These are phyloP conservation scores for Motacilla tschutschensis DNA, from an alignment of 2,113 vertebrate species.

Conservation along the genomic window DNA sequence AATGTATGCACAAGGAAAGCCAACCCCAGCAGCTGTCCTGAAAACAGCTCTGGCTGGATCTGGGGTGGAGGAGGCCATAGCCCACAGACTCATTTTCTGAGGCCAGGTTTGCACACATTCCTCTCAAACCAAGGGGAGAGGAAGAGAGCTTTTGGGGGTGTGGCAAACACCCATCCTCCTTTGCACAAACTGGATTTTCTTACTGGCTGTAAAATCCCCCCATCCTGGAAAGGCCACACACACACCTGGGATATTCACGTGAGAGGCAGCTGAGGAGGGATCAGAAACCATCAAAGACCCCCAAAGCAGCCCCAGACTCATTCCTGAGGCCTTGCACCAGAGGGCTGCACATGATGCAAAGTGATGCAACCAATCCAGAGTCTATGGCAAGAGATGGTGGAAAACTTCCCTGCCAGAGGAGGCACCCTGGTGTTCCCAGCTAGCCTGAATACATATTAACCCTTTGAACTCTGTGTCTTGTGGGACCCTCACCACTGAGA, in stretches of 20 bases:
- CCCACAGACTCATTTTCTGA: not conserved
- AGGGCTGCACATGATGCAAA: accelerated
- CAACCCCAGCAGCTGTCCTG: not conserved
- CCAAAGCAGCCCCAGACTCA: not conserved
- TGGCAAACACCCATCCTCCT: not conserved
- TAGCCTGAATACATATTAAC: not conserved
- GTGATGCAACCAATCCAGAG: not conserved
- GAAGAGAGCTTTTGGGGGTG: not conserved
- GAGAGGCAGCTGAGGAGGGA: not conserved
- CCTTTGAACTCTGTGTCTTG: not conserved
- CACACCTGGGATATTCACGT: accelerated
- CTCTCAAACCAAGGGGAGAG: not conserved
- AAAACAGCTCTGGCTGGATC: not conserved
- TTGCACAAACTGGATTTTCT: not conserved
- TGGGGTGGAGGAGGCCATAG: accelerated
- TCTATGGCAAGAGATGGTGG: not conserved
- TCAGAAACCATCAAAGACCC: not conserved
- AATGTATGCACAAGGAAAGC: not conserved
- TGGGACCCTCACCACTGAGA: accelerated
- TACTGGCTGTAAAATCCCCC: not conserved
- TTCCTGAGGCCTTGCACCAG: not conserved
- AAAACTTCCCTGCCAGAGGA: not conserved
- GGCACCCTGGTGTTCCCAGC: not conserved
- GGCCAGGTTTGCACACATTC: not conserved
- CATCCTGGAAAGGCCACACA: not conserved